Evolutionary conservation across 2,888 invertebrate genomes (phyloP), one percentile per base, ranked within the genome.

Genomic region (Phaonia tiefii): DNA sequence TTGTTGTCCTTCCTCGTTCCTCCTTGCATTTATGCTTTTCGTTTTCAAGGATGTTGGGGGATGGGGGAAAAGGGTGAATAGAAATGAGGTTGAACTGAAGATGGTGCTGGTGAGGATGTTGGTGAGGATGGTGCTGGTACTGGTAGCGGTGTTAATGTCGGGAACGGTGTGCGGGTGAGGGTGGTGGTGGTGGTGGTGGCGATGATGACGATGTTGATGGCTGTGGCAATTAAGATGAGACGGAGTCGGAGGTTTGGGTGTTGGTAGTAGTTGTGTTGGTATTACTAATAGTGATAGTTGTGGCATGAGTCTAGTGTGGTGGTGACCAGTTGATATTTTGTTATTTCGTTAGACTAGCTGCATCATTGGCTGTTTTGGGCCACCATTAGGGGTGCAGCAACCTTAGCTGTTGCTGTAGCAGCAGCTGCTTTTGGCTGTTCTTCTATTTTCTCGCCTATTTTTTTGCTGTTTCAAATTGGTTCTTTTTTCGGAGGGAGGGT

Each of bases 311-410:
- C 10, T 13, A 31, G 42, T 22, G 49, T 17, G 25, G 31, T 22
- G 37, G 37, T 37, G 65, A 17, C 15, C 44, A 56, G 25, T 73
- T 74, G 56, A 60, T 71, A 83, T 83, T 83, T 79, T 58, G 63
- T 79, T 80, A 75, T 78, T 81, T 81, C 72, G 49, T 79, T 77
- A 79, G 75, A 74, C 79, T 81, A 65, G 81, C 78, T 83, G 83
- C 83, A 83, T 79, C 83, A 83, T 83, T 76, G 83, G 83, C 78
- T 81, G 78, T 75, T 80, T 44, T 26, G 56, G 58, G 60, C 69
- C 63, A 56, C 17, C 51, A 79, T 75, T 72, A 60, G 51, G 76
- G 73, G 13, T 42, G 80, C 72, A 56, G n/a, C 51, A 54, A 39
- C 54, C 26, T 22, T 26, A 49, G 22, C 17, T 25, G 46, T 69